Evolutionary conservation across 2,797 vertebrate species (phyloP), one percentile per base, ranked within the genome.

Genomic region (Sylvilagus floridanus): DNA sequence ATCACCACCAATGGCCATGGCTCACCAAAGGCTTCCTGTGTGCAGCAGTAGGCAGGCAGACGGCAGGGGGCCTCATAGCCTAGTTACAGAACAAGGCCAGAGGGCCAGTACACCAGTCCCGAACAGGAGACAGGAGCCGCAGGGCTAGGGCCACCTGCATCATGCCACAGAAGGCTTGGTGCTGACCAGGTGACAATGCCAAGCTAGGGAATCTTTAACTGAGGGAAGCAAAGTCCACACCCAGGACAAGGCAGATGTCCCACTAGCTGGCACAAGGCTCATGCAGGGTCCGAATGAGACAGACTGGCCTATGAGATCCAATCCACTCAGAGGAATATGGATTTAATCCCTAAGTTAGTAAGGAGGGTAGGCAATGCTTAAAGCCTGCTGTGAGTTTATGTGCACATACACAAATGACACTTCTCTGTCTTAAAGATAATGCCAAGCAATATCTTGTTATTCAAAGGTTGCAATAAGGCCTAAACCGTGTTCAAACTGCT

Each of bases 391-490:
- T 2, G 0, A 37, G n/a, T 65, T 71, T 19, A 13, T 11, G 22
- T 66, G 3, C 35, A 52, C 5, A 50, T 19, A 37, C 2, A 60
- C 0, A 24, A 47, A 26, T 66, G 63, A 82, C 73, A 28, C 10
- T 8, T 65, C 7, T 47, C 24, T 62, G 37, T 65, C 69, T 82
- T 52, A 57, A 77, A 42, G 52, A 30, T 81, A 94, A 91, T 22
- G 26, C 60, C 86, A 93, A 73, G 42, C 95, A 94, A 93, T 14
- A 72, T 2, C 57, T 96, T 28, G 73, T 63, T 68, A 72, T 52
- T 71, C 32, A 90, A 81, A 75, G 4, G 65, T 22, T 73, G 71
- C 1, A 21, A 52, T 50, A 17, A 77, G 5, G 32, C 30, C 66
- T 62, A 16, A 0, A 17, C 3, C 26, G 69, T 52, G 7, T 21